Percentiles rank a stretch among this genome's conserved stretches.
phyloP scores from a whole-genome alignment of 2,113 vertebrate species.

The Osmerus eperlanus region DNA sequence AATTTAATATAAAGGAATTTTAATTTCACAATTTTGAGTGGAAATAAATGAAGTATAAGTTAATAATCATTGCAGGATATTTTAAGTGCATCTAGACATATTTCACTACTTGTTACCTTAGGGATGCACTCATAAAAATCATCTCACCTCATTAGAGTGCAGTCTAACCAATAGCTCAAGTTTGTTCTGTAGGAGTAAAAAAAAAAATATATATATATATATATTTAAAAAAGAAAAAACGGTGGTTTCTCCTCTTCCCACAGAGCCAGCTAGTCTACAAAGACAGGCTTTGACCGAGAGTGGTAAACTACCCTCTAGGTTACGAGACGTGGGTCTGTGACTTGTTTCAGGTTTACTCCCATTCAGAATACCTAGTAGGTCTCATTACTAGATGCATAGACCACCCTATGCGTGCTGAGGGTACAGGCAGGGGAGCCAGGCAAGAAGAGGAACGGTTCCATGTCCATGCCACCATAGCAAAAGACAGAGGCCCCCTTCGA shows the following conservation, averaged over 20 bases:
- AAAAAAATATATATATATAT: too few species aligned
- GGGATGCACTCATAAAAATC: too few species aligned
- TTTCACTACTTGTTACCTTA: too few species aligned
- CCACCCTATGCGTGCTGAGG: not conserved
- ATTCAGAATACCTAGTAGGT: not conserved
- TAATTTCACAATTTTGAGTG: too few species aligned
- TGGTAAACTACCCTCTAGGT: constrained; percentile 1
- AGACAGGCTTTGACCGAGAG: constrained; percentile 10
- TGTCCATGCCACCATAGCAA: not conserved
- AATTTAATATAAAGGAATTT: too few species aligned
- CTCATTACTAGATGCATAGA: not conserved
- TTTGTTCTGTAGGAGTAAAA: not conserved
- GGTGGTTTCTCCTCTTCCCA: constrained; percentile 7
- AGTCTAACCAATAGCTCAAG: not conserved
- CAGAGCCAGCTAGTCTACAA: constrained; percentile 5
- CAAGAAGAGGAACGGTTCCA: not conserved
- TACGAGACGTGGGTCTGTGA: not conserved
- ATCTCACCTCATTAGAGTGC: too few species aligned
- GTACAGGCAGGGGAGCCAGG: not conserved
- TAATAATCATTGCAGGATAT: too few species aligned
- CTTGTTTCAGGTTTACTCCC: not conserved
- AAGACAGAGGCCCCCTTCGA: not conserved
- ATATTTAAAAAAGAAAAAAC: not conserved
- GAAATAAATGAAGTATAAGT: too few species aligned
- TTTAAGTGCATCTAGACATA: too few species aligned